Evolutionary conservation across 1,140 invertebrate genomes (phyloP).

Genomic region (Pararge aegeria): DNA sequence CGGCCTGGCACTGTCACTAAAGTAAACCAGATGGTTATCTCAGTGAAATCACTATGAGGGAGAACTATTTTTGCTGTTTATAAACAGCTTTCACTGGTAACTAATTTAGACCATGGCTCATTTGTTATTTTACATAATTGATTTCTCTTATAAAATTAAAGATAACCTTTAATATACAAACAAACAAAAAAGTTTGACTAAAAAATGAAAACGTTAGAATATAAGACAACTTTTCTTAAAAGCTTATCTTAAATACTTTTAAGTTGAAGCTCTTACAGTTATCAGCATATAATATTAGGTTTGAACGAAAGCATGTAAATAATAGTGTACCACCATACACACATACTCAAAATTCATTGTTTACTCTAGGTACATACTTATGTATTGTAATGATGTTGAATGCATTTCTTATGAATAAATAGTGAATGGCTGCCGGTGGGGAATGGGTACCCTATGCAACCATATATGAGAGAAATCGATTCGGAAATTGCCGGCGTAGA

Average conservation of each 20-base stretch:
- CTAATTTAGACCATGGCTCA: constrained; percentile 6
- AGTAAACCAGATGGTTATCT: constrained; percentile 56
- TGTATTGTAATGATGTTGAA: background rate
- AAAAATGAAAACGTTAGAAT: no score
- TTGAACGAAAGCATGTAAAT: no score
- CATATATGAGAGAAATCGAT: constrained; percentile 40
- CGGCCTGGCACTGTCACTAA: constrained; percentile 43
- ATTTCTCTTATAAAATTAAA: background rate
- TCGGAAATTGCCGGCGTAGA: constrained; percentile 30
- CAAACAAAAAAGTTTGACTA: no score
- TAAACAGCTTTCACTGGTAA: constrained; percentile 58
- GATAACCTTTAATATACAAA: no score
- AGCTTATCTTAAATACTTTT: no score
- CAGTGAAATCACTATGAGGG: constrained; percentile 55
- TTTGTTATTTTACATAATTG: constrained; percentile 12
- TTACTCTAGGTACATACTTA: background rate
- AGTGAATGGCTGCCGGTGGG: background rate
- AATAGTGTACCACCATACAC: no score
- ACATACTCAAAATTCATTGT: background rate
- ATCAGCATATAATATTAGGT: background rate
- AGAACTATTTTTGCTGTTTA: constrained; percentile 40
- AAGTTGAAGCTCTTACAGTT: no score
- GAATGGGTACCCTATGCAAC: constrained; percentile 11
- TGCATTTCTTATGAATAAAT: constrained; percentile 5
- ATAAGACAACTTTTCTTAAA: no score